Conservation (phyloP, 2,797 vertebrate species). For the Chanos chanos region DNA sequence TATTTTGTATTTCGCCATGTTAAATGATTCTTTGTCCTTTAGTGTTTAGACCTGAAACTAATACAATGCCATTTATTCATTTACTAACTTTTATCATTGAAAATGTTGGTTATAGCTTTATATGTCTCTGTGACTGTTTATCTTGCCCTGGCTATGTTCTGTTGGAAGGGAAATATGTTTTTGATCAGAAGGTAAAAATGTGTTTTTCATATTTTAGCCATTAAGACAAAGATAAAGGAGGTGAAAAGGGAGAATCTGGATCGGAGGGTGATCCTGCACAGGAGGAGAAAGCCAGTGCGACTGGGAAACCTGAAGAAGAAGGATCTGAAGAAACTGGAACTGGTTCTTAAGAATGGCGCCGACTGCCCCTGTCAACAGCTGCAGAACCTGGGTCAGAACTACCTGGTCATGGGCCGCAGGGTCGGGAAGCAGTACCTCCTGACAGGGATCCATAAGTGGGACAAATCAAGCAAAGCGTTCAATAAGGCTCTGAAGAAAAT, state of each 20-base stretch:
- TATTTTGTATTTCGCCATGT: no score
- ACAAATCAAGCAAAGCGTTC: constrained; percentile 92
- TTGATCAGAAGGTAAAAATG: not conserved
- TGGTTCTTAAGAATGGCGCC: constrained; percentile 90
- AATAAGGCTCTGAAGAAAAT: constrained; percentile 90
- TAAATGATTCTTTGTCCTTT: no score
- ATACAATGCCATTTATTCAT: not conserved
- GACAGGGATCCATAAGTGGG: constrained; percentile 96
- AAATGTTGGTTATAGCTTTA: not conserved
- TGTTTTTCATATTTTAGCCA: constrained; percentile 64
- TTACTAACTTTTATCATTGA: not conserved
- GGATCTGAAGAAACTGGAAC: constrained; percentile 85
- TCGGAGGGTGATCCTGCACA: constrained; percentile 86
- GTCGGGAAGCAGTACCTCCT: constrained; percentile 89
- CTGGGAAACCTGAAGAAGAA: constrained; percentile 82
- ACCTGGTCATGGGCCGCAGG: constrained; percentile 94
- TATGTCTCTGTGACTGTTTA: not conserved
- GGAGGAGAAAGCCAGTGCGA: constrained; percentile 83
- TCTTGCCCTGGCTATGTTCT: no score
- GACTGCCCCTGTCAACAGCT: constrained; percentile 93
- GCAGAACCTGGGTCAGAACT: constrained; percentile 79
- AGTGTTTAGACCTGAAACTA: no score
- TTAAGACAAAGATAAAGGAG: constrained; percentile 92
- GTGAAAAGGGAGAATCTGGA: constrained; percentile 85
- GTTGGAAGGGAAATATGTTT: no score